phyloP scores from a whole-genome alignment of 1,140 invertebrate species.

The Drosophila eugracilis region DNA sequence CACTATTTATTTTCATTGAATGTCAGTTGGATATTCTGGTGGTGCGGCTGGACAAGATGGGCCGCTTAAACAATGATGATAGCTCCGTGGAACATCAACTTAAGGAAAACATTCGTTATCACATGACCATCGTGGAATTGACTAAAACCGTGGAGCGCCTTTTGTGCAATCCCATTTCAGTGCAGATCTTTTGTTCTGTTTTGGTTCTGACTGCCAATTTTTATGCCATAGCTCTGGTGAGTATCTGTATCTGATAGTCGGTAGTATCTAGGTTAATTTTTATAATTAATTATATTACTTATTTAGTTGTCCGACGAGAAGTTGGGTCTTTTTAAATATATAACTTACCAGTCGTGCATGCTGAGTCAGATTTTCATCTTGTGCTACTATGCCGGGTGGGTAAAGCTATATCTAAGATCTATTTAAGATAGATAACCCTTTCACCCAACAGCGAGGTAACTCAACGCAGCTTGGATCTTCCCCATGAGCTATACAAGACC shows the following conservation, averaged over 20 bases:
- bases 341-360: slow-evolving; percentile 70
- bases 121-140: slow-evolving; percentile 51
- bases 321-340: slow-evolving; percentile 47
- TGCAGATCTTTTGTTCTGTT: slow-evolving; percentile 70
- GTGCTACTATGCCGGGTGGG: slow-evolving; percentile 73
- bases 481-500: slow-evolving; percentile 62
- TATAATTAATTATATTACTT: neutral
- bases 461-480: slow-evolving; percentile 50
- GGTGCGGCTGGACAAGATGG: slow-evolving; percentile 49
- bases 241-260: too few relatives aligned
- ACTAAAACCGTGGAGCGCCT: slow-evolving; percentile 44
- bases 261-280: too few relatives aligned
- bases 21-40: slow-evolving; percentile 71
- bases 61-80: neutral
- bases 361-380: slow-evolving; percentile 70
- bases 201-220: slow-evolving; percentile 77
- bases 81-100: slow-evolving; percentile 32
- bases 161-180: slow-evolving; percentile 66
- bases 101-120: slow-evolving; percentile 53
- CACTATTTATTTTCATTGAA: slow-evolving; percentile 66
- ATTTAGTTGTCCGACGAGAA: slow-evolving; percentile 57
- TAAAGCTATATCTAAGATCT: neutral
- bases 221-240: slow-evolving; percentile 70
- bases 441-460: slow-evolving; percentile 52
- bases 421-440: too few relatives aligned